Conservation (phyloP, 1,140 invertebrate genomes). For the Drosophila grimshawi region DNA sequence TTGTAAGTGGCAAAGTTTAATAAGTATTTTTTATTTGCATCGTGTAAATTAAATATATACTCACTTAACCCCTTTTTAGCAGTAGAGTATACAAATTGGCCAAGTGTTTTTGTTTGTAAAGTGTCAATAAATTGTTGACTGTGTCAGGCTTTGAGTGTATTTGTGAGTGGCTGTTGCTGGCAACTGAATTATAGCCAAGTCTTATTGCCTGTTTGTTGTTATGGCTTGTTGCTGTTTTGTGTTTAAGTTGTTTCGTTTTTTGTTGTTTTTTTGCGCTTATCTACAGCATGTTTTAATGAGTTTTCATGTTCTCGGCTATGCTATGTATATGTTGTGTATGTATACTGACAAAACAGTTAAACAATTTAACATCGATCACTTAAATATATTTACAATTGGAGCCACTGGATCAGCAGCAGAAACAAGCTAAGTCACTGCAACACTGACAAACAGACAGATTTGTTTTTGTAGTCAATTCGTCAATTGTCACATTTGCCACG, state of each 20-base stretch:
- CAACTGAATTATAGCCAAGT: conserved; percentile 47
- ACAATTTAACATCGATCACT: conserved; percentile 38
- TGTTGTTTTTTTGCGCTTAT: conserved; percentile 24
- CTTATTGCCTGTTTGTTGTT: conserved; percentile 19
- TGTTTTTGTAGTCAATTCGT: conserved; percentile 30
- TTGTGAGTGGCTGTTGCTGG: conserved; percentile 12
- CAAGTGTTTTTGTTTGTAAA: conserved; percentile 42
- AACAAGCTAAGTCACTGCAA: conserved; percentile 2
- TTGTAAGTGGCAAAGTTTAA: neutral
- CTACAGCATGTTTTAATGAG: conserved; percentile 54
- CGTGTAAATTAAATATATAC: neutral
- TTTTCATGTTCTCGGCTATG: conserved; percentile 42
- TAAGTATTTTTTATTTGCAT: neutral
- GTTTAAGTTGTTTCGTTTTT: conserved; percentile 2
- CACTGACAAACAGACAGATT: conserved; percentile 5
- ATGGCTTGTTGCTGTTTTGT: neutral
- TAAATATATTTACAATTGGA: conserved; percentile 22
- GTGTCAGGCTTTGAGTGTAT: conserved; percentile 33
- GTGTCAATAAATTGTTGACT: conserved; percentile 54
- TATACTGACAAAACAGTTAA: neutral
- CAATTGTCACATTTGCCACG: conserved; percentile 51
- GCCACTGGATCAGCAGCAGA: conserved; percentile 28
- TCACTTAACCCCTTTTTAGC: neutral
- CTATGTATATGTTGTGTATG: too few species aligned
- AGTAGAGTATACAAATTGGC: conserved; percentile 38